A percentile compares a stretch with the other conserved stretches of the same genome.
phyloP scores from a whole-genome alignment of 2,113 vertebrate genomes.

The Lipotes vexillifer region DNA sequence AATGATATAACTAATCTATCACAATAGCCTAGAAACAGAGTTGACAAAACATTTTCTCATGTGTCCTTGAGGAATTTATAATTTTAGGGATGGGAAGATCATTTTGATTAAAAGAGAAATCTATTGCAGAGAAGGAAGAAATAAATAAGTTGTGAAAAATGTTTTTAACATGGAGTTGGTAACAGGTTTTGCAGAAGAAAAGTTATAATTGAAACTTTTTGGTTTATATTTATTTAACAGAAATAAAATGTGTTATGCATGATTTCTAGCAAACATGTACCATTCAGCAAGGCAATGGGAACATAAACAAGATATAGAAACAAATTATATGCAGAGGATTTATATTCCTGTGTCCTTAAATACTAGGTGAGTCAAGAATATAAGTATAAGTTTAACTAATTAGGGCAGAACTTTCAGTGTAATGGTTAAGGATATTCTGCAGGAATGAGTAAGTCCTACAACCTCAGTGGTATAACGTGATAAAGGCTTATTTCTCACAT shows the following conservation, averaged over 20 bases:
- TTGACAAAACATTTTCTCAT: not conserved
- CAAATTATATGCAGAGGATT: not conserved
- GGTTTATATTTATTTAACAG: not conserved
- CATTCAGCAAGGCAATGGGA: not conserved
- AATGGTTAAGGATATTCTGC: not conserved
- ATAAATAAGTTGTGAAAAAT: not conserved
- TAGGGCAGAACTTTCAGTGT: not conserved
- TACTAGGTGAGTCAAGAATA: not conserved
- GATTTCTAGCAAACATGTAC: not conserved
- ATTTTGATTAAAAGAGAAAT: slow-evolving; percentile 18
- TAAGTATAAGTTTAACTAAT: not conserved
- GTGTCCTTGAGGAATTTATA: not conserved
- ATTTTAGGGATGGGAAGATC: not conserved
- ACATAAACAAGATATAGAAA: not conserved
- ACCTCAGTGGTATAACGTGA: not conserved
- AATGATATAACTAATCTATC: not conserved
- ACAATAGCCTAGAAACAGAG: not conserved
- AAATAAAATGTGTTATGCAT: not conserved
- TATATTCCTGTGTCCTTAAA: not conserved
- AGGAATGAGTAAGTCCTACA: not conserved
- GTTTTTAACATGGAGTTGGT: not conserved
- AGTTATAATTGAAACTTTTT: not conserved
- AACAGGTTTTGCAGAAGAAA: not conserved
- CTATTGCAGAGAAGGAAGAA: not conserved
- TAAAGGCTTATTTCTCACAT: not conserved